Conservation (phyloP, 2,888 invertebrate species). For the Acanthacorydalis orientalis region DNA sequence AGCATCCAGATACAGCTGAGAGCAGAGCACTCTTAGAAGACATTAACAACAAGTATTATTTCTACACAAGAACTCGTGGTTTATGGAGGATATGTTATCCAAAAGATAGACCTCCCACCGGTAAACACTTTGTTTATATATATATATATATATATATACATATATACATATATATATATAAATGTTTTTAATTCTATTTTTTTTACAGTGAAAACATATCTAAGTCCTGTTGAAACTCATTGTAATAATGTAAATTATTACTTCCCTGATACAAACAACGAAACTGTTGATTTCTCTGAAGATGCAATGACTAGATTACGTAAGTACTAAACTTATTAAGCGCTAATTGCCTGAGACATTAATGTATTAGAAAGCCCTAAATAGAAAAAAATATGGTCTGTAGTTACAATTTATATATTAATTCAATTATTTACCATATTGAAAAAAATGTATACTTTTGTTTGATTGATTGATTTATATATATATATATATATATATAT, state of each 20-base stretch:
- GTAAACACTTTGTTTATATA: conserved; percentile 25
- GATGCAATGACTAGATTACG: conserved; percentile 72
- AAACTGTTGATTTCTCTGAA: conserved; percentile 60
- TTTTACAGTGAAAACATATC: conserved; percentile 66
- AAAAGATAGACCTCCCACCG: conserved; percentile 71
- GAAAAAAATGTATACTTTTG: too few relatives aligned
- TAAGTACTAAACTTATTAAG: conserved; percentile 28
- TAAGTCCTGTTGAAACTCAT: conserved; percentile 86
- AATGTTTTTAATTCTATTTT: conserved; percentile 10
- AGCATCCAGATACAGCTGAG: conserved; percentile 43
- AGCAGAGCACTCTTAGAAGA: conserved; percentile 55
- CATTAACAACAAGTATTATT: conserved; percentile 73
- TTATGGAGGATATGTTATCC: conserved; percentile 90
- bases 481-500: too few relatives aligned
- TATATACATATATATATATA: conserved; percentile 6
- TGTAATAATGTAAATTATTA: conserved; percentile 91
- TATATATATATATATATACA: conserved; percentile 7
- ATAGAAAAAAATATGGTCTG: too few relatives aligned
- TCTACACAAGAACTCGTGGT: conserved; percentile 83
- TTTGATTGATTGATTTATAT: too few relatives aligned
- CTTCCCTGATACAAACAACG: conserved; percentile 75
- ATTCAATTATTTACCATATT: too few relatives aligned
- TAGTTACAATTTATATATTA: too few relatives aligned
- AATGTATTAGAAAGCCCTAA: too few relatives aligned
- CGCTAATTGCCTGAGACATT: too few relatives aligned